phyloP scores from a whole-genome alignment of 2,888 invertebrate genomes.

The Cephalotes varians region DNA sequence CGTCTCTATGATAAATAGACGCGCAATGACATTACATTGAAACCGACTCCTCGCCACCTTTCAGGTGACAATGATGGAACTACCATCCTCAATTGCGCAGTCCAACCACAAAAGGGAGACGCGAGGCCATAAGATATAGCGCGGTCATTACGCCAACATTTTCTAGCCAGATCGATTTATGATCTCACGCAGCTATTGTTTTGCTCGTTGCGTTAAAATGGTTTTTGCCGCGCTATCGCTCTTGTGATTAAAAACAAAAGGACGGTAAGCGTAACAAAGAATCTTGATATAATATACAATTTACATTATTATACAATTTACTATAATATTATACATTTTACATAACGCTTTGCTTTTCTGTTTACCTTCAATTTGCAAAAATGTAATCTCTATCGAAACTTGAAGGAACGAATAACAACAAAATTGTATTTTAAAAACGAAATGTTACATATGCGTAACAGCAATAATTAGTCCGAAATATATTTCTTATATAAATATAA shows the following conservation, averaged over 20 bases:
- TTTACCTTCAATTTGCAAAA: neutral
- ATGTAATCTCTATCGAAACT: neutral
- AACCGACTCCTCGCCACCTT: constrained; percentile 57
- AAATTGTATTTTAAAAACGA: constrained; percentile 1
- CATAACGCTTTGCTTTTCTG: neutral
- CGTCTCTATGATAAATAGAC: constrained; percentile 71
- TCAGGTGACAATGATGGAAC: constrained; percentile 72
- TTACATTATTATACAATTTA: too few species aligned
- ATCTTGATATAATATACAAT: too few species aligned
- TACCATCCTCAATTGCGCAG: constrained; percentile 54
- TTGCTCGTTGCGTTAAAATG: constrained; percentile 43
- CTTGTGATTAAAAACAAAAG: constrained; percentile 19
- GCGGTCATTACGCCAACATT: constrained; percentile 70
- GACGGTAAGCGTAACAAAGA: neutral
- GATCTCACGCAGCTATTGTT: constrained; percentile 42
- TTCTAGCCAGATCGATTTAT: constrained; percentile 71
- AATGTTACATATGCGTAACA: neutral
- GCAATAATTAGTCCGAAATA: neutral
- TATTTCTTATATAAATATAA: neutral
- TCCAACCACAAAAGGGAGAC: constrained; percentile 56
- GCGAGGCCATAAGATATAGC: constrained; percentile 67
- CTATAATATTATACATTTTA: constrained; percentile 8
- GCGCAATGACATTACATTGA: constrained; percentile 66
- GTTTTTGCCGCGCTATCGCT: constrained; percentile 10
- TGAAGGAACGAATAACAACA: neutral